These are phyloP conservation scores for Trichosurus vulpecula DNA, from an alignment of 2,797 vertebrate species.

Conservation along the genomic window DNA sequence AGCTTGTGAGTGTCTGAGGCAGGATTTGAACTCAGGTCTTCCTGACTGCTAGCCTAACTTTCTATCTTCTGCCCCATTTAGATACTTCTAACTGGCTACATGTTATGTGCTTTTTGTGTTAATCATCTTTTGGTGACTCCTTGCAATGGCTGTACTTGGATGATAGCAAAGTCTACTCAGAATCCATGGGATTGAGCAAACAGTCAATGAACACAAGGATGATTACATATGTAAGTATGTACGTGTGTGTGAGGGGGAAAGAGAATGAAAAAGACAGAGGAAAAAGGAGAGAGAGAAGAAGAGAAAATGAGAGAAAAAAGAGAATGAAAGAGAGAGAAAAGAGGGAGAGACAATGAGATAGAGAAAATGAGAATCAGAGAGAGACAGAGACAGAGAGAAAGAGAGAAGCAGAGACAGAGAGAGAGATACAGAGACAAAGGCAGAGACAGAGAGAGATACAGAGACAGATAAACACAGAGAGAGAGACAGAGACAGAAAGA, in stretches of 20 bases:
- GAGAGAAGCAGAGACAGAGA: too few species aligned
- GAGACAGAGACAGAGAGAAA: too few species aligned
- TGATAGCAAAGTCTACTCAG: neutral
- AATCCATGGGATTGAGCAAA: neutral
- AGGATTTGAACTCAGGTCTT: neutral
- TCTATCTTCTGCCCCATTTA: neutral
- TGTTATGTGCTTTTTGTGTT: neutral
- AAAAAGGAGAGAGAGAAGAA: neutral
- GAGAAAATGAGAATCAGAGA: too few species aligned
- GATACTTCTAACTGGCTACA: neutral
- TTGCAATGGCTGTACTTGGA: neutral
- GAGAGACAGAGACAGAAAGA: neutral
- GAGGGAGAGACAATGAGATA: too few species aligned
- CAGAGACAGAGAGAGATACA: too few species aligned
- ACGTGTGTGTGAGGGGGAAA: too few species aligned
- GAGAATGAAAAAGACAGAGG: neutral
- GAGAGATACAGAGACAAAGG: too few species aligned
- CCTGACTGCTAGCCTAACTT: neutral
- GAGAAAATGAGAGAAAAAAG: too few species aligned
- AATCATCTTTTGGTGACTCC: neutral
- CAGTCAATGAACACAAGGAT: neutral
- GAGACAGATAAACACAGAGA: too few species aligned
- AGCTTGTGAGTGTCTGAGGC: neutral
- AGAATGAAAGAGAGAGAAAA: too few species aligned
- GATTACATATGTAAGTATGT: neutral